A percentile compares a stretch with the other conserved stretches of the same genome.
Evolutionary conservation across 2,797 vertebrate species (phyloP).

Genomic region (Austrolebias charrua): DNA sequence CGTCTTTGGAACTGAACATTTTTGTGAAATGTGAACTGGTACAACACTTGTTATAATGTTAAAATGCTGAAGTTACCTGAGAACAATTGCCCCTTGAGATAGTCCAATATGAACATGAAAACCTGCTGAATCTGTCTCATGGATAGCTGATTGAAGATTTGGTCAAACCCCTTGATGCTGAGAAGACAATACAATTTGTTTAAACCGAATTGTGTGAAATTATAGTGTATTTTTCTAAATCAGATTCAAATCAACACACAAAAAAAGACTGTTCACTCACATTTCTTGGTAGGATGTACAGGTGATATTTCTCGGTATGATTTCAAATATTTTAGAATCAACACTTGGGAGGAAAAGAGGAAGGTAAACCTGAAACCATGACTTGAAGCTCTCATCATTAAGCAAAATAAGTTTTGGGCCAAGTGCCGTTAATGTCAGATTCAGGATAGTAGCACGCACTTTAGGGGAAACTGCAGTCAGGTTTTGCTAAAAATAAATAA

Average conservation of each 20-base stretch:
- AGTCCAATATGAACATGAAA: slow-evolving; percentile 45
- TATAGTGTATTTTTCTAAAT: not conserved
- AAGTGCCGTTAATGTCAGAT: slow-evolving; percentile 53
- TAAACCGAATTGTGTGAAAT: not conserved
- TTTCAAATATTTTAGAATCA: slow-evolving; percentile 37
- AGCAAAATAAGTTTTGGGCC: slow-evolving; percentile 29
- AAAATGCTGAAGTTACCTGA: slow-evolving; percentile 30
- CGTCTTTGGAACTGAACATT: too few relatives aligned
- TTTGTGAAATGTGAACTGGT: too few relatives aligned
- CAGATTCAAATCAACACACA: not conserved
- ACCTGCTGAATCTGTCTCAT: slow-evolving; percentile 41
- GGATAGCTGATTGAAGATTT: slow-evolving; percentile 46
- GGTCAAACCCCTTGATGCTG: slow-evolving; percentile 58
- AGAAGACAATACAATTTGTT: not conserved
- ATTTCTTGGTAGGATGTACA: slow-evolving; percentile 65
- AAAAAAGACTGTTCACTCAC: slow-evolving; percentile 45
- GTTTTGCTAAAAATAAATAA: slow-evolving; percentile 21
- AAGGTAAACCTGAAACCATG: slow-evolving; percentile 66
- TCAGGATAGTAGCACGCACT: slow-evolving; percentile 48
- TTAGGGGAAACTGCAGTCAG: not conserved
- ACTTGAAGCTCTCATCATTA: slow-evolving; percentile 23
- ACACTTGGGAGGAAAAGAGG: slow-evolving; percentile 54
- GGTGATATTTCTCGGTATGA: slow-evolving; percentile 58
- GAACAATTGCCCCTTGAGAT: slow-evolving; percentile 36
- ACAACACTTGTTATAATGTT: not conserved